Conservation (phyloP, 2,888 invertebrate species). For the Prostheceraeus crozeri region DNA sequence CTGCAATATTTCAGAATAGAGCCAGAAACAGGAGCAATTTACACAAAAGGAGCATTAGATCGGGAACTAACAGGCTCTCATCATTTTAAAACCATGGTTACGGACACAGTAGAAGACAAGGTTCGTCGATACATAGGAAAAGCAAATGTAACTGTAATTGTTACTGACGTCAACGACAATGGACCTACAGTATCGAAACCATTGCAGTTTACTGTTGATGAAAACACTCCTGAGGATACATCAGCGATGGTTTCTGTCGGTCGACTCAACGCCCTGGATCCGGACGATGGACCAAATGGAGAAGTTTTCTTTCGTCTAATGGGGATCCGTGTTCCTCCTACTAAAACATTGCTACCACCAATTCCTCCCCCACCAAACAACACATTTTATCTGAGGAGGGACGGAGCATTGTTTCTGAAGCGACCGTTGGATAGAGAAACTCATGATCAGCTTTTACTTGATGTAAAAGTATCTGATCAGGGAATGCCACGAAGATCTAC, state of each 20-base stretch:
- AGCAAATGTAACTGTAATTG: conserved; percentile 16
- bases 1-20: conserved; percentile 30
- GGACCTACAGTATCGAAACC: conserved; percentile 27
- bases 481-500: conserved; percentile 16
- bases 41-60: conserved; percentile 22
- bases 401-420: conserved; percentile 26
- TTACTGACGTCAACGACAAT: conserved; percentile 35
- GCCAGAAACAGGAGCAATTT: conserved; percentile 28
- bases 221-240: too few relatives aligned
- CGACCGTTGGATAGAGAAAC: conserved; percentile 28
- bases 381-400: conserved; percentile 16
- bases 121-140: conserved; percentile 16
- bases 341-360: too few relatives aligned
- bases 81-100: conserved; percentile 31
- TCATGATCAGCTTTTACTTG: conserved; percentile 9
- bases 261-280: conserved; percentile 17
- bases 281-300: conserved; percentile 29
- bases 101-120: conserved; percentile 5
- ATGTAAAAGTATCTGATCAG: conserved; percentile 21
- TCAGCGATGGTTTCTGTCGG: too few relatives aligned
- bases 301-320: conserved; percentile 26
- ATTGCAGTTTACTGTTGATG: conserved; percentile 11
- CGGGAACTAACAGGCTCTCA: conserved; percentile 26
- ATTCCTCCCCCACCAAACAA: too few relatives aligned
- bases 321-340: too few relatives aligned